Evolutionary conservation across 2,113 vertebrate genomes (phyloP).

Genomic region (Tringa solitaria): DNA sequence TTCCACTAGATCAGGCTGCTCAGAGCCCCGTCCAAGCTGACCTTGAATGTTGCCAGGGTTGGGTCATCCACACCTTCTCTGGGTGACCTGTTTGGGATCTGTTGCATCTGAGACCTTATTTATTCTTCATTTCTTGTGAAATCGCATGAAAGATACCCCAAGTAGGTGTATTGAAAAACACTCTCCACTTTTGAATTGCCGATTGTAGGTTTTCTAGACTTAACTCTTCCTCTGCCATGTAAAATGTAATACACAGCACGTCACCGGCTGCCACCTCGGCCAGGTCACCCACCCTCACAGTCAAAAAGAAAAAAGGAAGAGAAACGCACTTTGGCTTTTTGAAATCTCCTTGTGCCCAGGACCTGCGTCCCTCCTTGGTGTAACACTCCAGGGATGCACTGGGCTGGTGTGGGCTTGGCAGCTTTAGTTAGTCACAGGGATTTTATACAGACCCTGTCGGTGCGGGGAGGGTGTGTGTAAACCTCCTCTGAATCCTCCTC

Average conservation of each 20-base stretch:
- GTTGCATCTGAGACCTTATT: neutral
- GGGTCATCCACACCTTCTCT: neutral
- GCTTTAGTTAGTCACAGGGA: neutral
- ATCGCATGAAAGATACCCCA: neutral
- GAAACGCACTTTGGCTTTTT: neutral
- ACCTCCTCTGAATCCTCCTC: neutral
- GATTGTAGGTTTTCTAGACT: neutral
- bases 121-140: neutral
- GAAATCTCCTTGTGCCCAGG: accelerated
- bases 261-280: neutral
- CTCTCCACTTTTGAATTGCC: neutral
- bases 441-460: accelerated
- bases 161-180: neutral
- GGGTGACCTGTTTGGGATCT: neutral
- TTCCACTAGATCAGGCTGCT: too few relatives aligned
- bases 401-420: neutral
- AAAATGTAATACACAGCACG: accelerated
- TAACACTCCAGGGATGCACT: accelerated
- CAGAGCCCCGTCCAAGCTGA: accelerated
- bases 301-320: neutral
- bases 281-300: accelerated
- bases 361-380: neutral
- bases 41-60: accelerated
- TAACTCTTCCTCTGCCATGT: accelerated
- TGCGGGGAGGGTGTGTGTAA: too few relatives aligned